Conservation (phyloP, 1,140 invertebrate genomes). For the Lucilia sericata region DNA sequence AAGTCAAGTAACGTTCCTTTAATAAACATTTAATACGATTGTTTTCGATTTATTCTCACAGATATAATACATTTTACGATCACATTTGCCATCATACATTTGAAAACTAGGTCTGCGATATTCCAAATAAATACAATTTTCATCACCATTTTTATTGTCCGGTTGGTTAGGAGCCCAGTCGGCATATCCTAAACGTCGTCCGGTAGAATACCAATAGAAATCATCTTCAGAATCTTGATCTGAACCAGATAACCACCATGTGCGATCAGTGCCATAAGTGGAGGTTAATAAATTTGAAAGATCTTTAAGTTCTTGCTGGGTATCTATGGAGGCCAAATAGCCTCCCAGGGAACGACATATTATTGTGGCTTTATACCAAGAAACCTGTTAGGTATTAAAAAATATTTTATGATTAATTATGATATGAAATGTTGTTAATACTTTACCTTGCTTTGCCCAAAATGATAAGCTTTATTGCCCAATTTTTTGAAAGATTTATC, state of each 20-base stretch:
- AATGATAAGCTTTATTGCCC: conserved; percentile 17
- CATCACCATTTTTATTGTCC: conserved; percentile 59
- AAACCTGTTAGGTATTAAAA: not conserved
- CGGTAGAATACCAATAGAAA: conserved; percentile 51
- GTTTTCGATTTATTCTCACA: not conserved
- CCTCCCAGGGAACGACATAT: not conserved
- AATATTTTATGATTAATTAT: too few species aligned
- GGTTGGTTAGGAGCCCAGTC: conserved; percentile 58
- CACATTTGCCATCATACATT: conserved; percentile 50
- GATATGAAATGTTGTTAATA: not conserved
- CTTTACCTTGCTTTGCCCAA: not conserved
- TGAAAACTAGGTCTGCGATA: conserved; percentile 3
- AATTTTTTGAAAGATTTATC: not conserved
- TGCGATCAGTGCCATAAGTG: not conserved
- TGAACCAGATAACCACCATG: conserved; percentile 51
- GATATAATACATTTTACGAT: not conserved
- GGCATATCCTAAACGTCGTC: conserved; percentile 56
- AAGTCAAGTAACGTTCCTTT: too few species aligned
- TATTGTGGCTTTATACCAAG: not conserved
- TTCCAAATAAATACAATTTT: conserved; percentile 59
- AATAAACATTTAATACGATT: too few species aligned
- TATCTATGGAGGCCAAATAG: not conserved
- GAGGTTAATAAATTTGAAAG: not conserved
- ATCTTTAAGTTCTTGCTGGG: not conserved
- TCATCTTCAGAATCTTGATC: conserved; percentile 48